Percentiles rank a stretch among this genome's conserved stretches.
These are phyloP conservation scores for Lepetodrilus schrolli DNA, from an alignment of 2,888 invertebrate species.

Conservation along the genomic window DNA sequence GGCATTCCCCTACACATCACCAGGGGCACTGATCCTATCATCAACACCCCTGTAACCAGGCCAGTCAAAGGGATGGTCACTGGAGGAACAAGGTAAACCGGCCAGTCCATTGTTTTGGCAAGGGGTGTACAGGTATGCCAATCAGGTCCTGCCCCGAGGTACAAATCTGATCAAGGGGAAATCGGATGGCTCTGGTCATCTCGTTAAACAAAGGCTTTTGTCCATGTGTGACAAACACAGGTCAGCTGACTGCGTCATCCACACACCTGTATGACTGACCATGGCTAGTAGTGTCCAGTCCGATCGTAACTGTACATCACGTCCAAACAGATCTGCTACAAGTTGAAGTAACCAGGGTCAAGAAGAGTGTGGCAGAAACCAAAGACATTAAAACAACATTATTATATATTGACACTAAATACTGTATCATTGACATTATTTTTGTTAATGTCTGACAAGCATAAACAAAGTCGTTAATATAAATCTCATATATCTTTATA, in stretches of 20 bases:
- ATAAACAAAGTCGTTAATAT: no score
- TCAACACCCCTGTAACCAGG: constrained; percentile 1
- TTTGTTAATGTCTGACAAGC: no score
- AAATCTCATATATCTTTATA: no score
- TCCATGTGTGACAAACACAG: constrained; percentile 9
- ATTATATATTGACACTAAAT: no score
- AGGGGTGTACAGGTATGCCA: constrained; percentile 21
- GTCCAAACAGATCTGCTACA: no score
- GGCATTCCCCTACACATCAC: constrained; percentile 4
- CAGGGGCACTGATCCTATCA: constrained; percentile 15
- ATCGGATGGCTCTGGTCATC: neutral
- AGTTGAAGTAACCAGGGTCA: no score
- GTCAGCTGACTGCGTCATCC: neutral
- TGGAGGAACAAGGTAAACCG: neutral
- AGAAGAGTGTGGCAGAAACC: no score
- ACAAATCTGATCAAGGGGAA: constrained; percentile 5
- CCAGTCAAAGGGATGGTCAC: constrained; percentile 1
- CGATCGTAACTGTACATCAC: no score
- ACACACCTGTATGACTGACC: neutral
- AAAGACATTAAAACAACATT: no score
- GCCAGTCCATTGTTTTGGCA: neutral
- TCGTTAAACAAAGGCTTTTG: constrained; percentile 21
- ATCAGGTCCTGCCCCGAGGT: constrained; percentile 6
- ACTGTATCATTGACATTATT: no score
- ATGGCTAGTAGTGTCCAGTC: no score